phyloP scores from a whole-genome alignment of 2,888 invertebrate genomes.

The Bursaphelenchus okinawaensis region DNA sequence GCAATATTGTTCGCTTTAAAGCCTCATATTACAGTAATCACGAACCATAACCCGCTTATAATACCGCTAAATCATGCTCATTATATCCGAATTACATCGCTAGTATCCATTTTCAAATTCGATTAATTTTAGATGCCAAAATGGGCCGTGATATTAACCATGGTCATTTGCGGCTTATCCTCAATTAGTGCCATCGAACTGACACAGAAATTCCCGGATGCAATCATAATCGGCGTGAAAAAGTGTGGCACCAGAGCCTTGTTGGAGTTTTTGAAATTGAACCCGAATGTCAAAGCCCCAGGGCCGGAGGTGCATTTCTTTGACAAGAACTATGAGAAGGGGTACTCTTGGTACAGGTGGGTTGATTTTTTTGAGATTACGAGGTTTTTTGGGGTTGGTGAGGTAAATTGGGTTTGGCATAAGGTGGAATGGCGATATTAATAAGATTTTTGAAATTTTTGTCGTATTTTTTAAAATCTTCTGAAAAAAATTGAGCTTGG shows the following conservation, averaged over 20 bases:
- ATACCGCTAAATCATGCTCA: no score
- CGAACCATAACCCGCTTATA: no score
- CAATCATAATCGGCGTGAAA: constrained; percentile 89
- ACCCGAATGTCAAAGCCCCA: constrained; percentile 80
- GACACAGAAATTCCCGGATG: constrained; percentile 68
- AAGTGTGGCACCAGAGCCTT: constrained; percentile 76
- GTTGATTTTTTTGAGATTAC: constrained; percentile 22
- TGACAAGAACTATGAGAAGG: constrained; percentile 84
- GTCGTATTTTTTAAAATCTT: no score
- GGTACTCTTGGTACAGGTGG: constrained; percentile 80
- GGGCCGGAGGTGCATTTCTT: constrained; percentile 94
- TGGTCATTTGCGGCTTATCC: neutral
- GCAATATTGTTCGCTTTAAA: no score
- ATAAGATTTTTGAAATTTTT: no score
- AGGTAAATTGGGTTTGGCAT: no score
- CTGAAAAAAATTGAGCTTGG: no score
- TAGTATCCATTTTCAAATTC: no score
- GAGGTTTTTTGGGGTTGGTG: no score
- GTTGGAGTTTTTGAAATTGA: constrained; percentile 82
- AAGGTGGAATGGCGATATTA: no score
- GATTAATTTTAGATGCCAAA: constrained; percentile 1
- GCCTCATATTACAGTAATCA: no score
- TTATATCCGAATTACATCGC: no score
- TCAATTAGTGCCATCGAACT: neutral
- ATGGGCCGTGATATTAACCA: neutral